These are phyloP conservation scores for Eupithecia dodoneata DNA, from an alignment of 2,888 invertebrate species.

Conservation along the genomic window DNA sequence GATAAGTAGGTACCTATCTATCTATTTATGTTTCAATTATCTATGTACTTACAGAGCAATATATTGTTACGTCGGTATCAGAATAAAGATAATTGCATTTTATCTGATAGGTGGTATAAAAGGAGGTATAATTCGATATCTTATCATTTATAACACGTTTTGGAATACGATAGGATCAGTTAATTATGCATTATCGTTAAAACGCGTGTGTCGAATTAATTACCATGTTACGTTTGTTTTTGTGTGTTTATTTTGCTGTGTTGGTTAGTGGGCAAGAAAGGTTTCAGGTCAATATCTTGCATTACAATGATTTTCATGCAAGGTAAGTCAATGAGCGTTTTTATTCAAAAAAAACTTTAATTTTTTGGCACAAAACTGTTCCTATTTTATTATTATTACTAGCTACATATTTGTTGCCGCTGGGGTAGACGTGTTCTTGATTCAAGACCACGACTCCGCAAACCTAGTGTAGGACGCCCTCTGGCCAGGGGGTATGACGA, in stretches of 20 bases:
- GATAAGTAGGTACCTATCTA: not conserved
- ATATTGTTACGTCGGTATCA: conserved; percentile 6
- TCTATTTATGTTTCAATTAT: not conserved
- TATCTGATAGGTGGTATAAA: not conserved
- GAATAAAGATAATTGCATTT: not conserved
- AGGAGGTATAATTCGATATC: not conserved
- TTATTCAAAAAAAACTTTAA: no score
- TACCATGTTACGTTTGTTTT: conserved; percentile 45
- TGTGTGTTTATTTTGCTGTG: conserved; percentile 43
- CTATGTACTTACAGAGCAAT: not conserved
- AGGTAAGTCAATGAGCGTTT: conserved; percentile 61
- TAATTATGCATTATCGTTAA: not conserved
- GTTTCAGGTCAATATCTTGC: conserved; percentile 69
- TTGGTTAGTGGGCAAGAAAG: conserved; percentile 46
- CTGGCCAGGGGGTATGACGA: no score
- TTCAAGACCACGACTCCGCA: no score
- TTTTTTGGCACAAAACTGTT: no score
- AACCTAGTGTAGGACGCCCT: no score
- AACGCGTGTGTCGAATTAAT: conserved; percentile 4
- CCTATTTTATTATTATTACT: not conserved
- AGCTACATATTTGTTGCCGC: no score
- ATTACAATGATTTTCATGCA: conserved; percentile 78
- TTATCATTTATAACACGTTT: conserved; percentile 1
- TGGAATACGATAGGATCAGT: conserved; percentile 2
- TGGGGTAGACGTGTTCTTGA: no score